These are phyloP conservation scores for Microctonus hyperodae DNA, from an alignment of 2,888 invertebrate genomes.

Conservation along the genomic window DNA sequence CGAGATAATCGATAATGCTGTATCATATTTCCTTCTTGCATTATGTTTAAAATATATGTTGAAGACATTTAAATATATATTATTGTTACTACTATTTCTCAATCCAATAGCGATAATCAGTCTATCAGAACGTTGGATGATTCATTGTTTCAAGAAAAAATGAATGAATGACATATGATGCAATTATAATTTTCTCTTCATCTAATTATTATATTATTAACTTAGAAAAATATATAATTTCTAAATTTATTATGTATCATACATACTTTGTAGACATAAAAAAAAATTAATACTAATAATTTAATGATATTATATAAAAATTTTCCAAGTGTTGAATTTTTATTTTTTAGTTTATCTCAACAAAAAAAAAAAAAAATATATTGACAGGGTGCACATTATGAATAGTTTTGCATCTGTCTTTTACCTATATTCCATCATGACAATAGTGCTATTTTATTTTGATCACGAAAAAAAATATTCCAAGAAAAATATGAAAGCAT, in stretches of 20 bases:
- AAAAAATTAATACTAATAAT: too few species aligned
- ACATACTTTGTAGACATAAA: too few species aligned
- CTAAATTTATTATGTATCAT: too few species aligned
- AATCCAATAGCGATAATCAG: slow-evolving; percentile 32
- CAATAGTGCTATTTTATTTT: not conserved
- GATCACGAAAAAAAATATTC: slow-evolving; percentile 8
- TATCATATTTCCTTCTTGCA: slow-evolving; percentile 29
- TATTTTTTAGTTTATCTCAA: too few species aligned
- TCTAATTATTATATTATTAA: not conserved
- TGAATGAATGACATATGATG: slow-evolving; percentile 31
- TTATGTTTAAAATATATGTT: slow-evolving; percentile 21
- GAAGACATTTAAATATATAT: slow-evolving; percentile 34
- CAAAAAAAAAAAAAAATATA: too few species aligned
- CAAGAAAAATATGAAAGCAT: not conserved
- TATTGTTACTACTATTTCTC: slow-evolving; percentile 25
- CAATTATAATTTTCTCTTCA: slow-evolving; percentile 36
- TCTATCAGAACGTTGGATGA: slow-evolving; percentile 35
- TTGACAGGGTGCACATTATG: too few species aligned
- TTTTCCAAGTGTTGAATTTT: too few species aligned
- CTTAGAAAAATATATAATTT: not conserved
- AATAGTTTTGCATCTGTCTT: not conserved
- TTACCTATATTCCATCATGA: too few species aligned
- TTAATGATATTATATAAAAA: too few species aligned
- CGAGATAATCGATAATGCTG: slow-evolving; percentile 41
- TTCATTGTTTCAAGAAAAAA: slow-evolving; percentile 29